Base-by-base conservation (phyloP, 2,888 invertebrate species). In the Creontiades dilutus region DNA sequence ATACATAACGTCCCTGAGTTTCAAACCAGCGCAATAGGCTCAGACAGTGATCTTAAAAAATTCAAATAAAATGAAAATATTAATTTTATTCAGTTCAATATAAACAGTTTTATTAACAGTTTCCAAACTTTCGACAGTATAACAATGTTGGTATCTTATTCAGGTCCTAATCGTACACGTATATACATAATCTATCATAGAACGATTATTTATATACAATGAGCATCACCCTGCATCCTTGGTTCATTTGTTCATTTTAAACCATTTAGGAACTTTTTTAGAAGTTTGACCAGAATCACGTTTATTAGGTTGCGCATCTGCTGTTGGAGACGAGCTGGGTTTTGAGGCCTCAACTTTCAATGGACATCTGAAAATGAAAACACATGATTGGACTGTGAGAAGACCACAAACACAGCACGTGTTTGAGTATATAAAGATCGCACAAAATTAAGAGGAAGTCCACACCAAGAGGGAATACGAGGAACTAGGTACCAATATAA, bases 191-290 rank as follows among this genome's bases (percentile, higher is more conserved):
- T n/a, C n/a, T n/a, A 37, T 7, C 37, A 37, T 7, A 37, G 2
- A 4, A 37, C 2, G 7, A 4, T 37, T 4, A 37, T 37, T 37
- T 37, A 37, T 37, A 7, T 7, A 7, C 7, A 37, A 7, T 37
- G 7, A 37, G 37, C 3, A 37, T 37, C n/a, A n/a, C 37, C 37
- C 3, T 37, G 37, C 37, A 37, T 37, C 46, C 48, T 47, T 82
- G 11, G 23, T 82, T 82, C 46, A 82, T 47, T 82, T 52, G 23
- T 82, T 82, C 82, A 82, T 82, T 52, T 82, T 82, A 52, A 82
- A 82, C 82, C 82, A 82, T 13, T 82, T 82, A 4, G 82, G 82
- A 82, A 82, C 82, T 82, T 82, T 82, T 52, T 82, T 82, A 16
- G 55, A 52, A 7, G 82, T 14, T 27, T 19, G 68, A 23, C 68